Base-by-base conservation (phyloP, 1,140 invertebrate species). In the Drosophila lowei region DNA sequence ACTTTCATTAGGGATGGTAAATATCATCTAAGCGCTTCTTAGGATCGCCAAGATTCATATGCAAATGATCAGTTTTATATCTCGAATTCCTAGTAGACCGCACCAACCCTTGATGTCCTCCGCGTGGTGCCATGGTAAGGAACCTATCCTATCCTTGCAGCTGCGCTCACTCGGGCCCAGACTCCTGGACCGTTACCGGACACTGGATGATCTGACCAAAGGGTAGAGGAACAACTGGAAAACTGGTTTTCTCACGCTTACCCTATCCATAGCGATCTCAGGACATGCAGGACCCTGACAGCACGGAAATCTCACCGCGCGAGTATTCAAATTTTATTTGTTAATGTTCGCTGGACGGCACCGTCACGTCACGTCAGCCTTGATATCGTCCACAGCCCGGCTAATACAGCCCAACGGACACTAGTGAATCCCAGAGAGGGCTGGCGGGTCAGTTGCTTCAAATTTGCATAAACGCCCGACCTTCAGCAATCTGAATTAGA, bases 211-310 rank as follows among this genome's bases (percentile, higher is more conserved):
- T 41, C 52, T 56, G 64, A 53, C 65, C 65, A 79, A 34, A 34
- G 48, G 72, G 57, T 53, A 41, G 56, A 30, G 46, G 47, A 42
- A 55, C 72, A 68, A 38, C 47, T 61, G 44, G 64, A 42, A 86
- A 88, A 88, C 83, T 79, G 83, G 81, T 88, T 88, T 86, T 88
- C 84, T 83, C 84, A 83, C 79, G 83, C 59, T 67, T 62, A 57
- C 60, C 76, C 49, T 25, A 43, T 57, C 49, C 43, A 38, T 34
- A 53, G 16, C 46, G 28, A 43, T 21, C 25, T 46, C 28, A 54
- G 61, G 72, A 56, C 41, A 65, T 43, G 44, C 64, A 41, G 34
- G 63, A 59, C 43, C 66, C 49, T 57, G 18, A n/a, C 21, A 57
- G 53, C 53, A 58, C 60, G 53, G 41, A 60, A 59, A 76, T 73